Conservation (phyloP, 2,888 invertebrate species). For the Cenopis cana region DNA sequence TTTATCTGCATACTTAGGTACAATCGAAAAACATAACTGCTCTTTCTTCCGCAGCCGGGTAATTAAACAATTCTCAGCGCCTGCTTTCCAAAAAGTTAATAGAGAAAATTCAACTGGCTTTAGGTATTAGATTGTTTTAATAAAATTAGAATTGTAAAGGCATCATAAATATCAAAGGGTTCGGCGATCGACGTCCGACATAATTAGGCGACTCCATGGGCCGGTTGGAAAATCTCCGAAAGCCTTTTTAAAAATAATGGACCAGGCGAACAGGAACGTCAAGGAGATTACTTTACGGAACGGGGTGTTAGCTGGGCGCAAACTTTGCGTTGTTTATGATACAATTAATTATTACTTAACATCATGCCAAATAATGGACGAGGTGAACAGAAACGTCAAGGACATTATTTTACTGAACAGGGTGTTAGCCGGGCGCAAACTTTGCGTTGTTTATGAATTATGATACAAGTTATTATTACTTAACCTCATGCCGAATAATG, state of each 20-base stretch:
- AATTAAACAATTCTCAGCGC: background rate
- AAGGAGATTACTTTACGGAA: slow-evolving; percentile 45
- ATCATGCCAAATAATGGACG: slow-evolving; percentile 15
- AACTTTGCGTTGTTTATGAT: slow-evolving; percentile 1
- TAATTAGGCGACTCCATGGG: slow-evolving; percentile 13
- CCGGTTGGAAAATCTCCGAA: slow-evolving; percentile 8
- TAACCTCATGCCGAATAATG: too few relatives aligned
- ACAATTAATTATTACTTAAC: background rate
- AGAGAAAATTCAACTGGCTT: background rate
- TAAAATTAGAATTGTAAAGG: slow-evolving; percentile 27
- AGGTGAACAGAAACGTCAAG: slow-evolving; percentile 52
- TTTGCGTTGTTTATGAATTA: slow-evolving; percentile 1
- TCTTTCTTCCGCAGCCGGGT: too few relatives aligned
- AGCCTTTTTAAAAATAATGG: slow-evolving; percentile 30
- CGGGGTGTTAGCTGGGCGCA: background rate
- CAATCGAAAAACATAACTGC: too few relatives aligned
- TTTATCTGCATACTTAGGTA: too few relatives aligned
- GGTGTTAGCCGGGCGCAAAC: background rate
- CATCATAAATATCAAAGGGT: slow-evolving; percentile 27
- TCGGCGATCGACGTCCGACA: background rate
- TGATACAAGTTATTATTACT: too few relatives aligned
- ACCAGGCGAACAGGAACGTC: slow-evolving; percentile 51
- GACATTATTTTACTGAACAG: slow-evolving; percentile 38
- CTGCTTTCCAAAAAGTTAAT: background rate
- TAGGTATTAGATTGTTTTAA: slow-evolving; percentile 12